A percentile compares a stretch with the other conserved stretches of the same genome.
These are phyloP conservation scores for Mustela erminea DNA, from an alignment of 2,797 vertebrate genomes.

Conservation along the genomic window DNA sequence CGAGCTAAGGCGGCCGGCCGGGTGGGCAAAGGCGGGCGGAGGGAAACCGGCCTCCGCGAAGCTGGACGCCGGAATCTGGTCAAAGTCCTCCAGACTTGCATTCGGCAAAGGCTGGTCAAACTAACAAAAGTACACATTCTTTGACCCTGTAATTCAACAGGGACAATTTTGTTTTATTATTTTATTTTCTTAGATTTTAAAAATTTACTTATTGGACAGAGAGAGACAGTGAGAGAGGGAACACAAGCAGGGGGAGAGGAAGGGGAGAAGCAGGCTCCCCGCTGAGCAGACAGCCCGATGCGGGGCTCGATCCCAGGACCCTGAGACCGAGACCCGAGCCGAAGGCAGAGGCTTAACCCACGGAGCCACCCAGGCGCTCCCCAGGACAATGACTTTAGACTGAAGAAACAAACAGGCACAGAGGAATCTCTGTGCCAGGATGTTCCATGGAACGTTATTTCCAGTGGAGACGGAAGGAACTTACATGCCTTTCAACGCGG, in stretches of 20 bases:
- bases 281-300: not conserved
- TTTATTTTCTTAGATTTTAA: too few relatives aligned
- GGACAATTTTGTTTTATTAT: not conserved
- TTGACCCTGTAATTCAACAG: not conserved
- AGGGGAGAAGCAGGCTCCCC: not conserved
- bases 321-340: not conserved
- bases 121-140: not conserved
- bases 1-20: not conserved
- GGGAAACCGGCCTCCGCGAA: too few relatives aligned
- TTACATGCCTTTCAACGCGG: not conserved
- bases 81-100: not conserved
- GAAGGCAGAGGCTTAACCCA: not conserved
- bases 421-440: not conserved
- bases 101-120: not conserved
- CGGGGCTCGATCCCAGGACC: not conserved
- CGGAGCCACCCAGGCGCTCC: not conserved
- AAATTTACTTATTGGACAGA: too few relatives aligned
- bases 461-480: not conserved
- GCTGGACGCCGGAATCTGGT: not conserved
- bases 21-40: not conserved
- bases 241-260: not conserved
- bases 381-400: not conserved
- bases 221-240: not conserved
- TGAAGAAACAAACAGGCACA: not conserved
- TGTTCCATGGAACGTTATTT: accelerated